Evolutionary conservation across 92 coral and sea anemone genomes (phyloP).

Genomic region (Epizoanthus ramosus): DNA sequence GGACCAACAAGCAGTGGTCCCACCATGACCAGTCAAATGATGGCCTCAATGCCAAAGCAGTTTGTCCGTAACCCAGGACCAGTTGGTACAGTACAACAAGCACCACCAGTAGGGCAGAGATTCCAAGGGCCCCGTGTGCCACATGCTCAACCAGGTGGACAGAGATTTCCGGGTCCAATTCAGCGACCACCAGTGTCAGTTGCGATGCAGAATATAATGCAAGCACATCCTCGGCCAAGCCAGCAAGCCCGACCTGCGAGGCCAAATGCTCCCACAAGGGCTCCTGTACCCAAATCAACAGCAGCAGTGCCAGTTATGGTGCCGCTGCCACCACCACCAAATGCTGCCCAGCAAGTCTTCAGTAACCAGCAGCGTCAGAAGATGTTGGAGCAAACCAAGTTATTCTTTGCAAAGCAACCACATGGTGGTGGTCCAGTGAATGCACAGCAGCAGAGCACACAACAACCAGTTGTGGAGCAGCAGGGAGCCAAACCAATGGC

Average conservation of each 20-base stretch:
- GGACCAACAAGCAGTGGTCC: constrained; percentile 63
- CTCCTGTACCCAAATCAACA: constrained; percentile 61
- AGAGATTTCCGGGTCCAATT: constrained; percentile 94
- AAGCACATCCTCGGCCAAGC: constrained; percentile 75
- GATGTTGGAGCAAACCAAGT: constrained; percentile 85
- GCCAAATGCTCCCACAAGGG: constrained; percentile 59
- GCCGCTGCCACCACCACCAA: constrained; percentile 51
- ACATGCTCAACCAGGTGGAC: constrained; percentile 57
- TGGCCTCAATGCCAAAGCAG: constrained; percentile 77
- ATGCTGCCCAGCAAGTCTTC: constrained; percentile 64
- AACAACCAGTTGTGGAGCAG: constrained; percentile 20
- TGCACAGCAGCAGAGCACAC: constrained; percentile 17
- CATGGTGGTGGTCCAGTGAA: constrained; percentile 34
- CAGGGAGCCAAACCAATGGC: not conserved
- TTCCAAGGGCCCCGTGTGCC: constrained; percentile 45
- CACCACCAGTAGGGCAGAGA: constrained; percentile 53
- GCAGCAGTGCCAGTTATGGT: constrained; percentile 55
- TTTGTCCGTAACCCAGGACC: constrained; percentile 69
- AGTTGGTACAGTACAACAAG: constrained; percentile 69
- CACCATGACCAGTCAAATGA: constrained; percentile 72
- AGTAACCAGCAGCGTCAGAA: constrained; percentile 85
- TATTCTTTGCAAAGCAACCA: constrained; percentile 73
- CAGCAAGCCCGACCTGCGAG: constrained; percentile 79
- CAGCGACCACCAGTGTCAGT: constrained; percentile 85
- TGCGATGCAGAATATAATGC: constrained; percentile 60